Conservation (phyloP, 1,140 invertebrate species). For the Eurosta solidaginis region DNA sequence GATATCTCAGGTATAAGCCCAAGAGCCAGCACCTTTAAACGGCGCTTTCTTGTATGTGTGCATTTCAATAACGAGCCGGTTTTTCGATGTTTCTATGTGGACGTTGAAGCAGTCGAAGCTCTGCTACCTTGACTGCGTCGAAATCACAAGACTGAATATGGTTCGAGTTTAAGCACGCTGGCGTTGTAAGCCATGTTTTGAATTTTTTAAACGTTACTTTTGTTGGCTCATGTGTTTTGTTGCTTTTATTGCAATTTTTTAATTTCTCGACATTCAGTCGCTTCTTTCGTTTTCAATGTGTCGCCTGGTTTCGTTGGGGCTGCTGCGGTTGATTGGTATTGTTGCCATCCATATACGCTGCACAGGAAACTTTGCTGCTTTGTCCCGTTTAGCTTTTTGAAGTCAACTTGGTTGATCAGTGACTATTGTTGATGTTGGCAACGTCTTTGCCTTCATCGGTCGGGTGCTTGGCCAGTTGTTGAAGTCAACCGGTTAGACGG, state of each 20-base stretch:
- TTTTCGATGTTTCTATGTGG: background rate
- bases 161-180: no score
- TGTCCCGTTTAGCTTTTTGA: conserved; percentile 6
- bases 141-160: no score
- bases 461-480: conserved; percentile 9
- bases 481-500: conserved; percentile 11
- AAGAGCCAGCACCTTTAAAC: background rate
- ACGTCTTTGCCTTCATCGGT: background rate
- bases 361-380: background rate
- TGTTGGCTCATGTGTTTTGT: background rate
- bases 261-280: background rate
- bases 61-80: background rate
- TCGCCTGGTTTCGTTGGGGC: no score
- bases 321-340: background rate
- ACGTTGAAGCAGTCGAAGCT: background rate
- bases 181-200: background rate
- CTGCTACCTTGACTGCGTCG: background rate
- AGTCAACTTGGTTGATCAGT: background rate
- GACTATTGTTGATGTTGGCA: background rate
- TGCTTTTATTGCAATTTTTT: background rate
- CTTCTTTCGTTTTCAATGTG: conserved; percentile 18
- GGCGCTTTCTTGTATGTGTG: background rate
- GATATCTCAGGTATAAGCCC: background rate
- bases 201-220: background rate
- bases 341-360: background rate